Base-by-base conservation (phyloP, 2,888 invertebrate species). In the Coleophora flavipennella region DNA sequence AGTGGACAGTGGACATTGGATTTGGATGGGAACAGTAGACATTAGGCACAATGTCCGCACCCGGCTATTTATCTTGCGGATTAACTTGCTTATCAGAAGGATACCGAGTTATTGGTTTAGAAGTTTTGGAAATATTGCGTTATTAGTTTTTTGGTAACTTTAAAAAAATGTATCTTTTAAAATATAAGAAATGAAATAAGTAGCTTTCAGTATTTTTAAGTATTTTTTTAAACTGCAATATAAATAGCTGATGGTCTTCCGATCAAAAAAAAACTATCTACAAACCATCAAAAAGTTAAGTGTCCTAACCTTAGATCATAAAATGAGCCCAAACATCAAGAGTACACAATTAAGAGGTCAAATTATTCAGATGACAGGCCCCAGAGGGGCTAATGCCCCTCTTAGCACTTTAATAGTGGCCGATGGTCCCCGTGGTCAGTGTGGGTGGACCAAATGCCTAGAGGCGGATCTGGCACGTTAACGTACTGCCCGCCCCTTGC, bases 371-470 rank as follows among this genome's bases (percentile, higher is more conserved):
- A 73, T 66, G 75, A 76, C 72, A 71, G 62, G 55, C 43, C 79
- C 76, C 78, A 56, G 70, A 67, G 76, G 71, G 58, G 64, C 63
- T 81, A 80, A 83, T 79, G 72, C 62, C 79, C 69, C 81, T 79
- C 79, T 84, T 83, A 83, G 80, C 81, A 78, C 81, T 81, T 81
- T 78, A 79, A 83, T 83, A 79, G 83, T 75, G 63, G 59, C 59
- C 58, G 60, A 57, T 69, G 80, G 80, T 80, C 80, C 80, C 74
- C 72, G 60, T 48, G 63, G 29, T 11, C 57, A 74, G 73, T 53
- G 60, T 48, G 62, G 33, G 14, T 57, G 68, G 65, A 10, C 7
- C 20, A 20, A 78, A 69, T 61, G 70, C 67, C 70, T 61, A 59
- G 59, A 74, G 81, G 80, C 83, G 81, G 67, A 67, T 50, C 74